Evolutionary conservation across 1,140 invertebrate species (phyloP), one percentile per base, ranked within the genome.

Genomic region (Holcopasites calliopsidis): DNA sequence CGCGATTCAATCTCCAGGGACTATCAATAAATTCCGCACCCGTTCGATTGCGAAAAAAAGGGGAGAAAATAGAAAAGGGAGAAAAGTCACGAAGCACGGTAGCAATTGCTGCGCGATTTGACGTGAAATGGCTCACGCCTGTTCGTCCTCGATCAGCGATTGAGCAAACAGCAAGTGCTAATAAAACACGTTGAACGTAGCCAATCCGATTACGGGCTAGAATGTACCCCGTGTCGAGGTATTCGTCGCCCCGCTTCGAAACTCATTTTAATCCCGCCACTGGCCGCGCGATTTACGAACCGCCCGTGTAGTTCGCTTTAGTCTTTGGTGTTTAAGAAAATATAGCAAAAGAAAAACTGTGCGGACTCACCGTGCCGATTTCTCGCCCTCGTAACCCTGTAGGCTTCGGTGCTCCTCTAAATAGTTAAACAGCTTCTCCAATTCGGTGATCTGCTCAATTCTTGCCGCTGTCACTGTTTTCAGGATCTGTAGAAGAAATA

Each of bases 391-490:
- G 58, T 94, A 93, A 6, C 90, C 88, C 6, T 92, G 89, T 6
- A 95, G 88, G 57, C 80, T 92, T 28, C 92, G 89, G 80, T 93
- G 85, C 60, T 94, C 89, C 66, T 95, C 93, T 61, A 96, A 88
- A 89, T 95, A 90, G 71, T 91, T 90, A 81, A 96, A 96, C 23
- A 95, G 89, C 18, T 87, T 87, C 80, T 94, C 92, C 33, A 96
- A 89, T 69, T 94, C 93, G 8, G 92, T 84, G 38, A 96, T 84
- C 83, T 95, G 95, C 18, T 89, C 87, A 82, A 93, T 91, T 26
- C 94, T 85, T 61, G 87, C 82, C n/a, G 78, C 75, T 2, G 90
- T 90, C 21, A 91, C 91, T 81, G 92, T 89, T 79, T 92, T 90
- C 49, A 94, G 58, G 55, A 86, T 47, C 86, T 88, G 42, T 28